Base-by-base conservation (phyloP, 1,140 invertebrate genomes). In the Dryas iulia region DNA sequence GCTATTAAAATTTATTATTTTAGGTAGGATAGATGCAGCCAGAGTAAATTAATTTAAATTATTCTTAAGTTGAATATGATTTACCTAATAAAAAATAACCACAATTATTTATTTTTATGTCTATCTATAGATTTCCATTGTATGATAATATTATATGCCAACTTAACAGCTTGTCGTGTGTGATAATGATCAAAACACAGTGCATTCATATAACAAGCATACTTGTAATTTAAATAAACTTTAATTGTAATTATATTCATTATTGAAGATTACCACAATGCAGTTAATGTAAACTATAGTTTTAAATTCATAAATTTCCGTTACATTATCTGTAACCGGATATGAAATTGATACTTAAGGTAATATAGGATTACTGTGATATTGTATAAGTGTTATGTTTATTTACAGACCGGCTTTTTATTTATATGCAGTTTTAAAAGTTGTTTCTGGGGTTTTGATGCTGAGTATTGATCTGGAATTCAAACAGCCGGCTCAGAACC, bases 381-480 rank as follows among this genome's bases (percentile, higher is more conserved):
- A 39, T 39, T 39, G 7, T 47, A 39, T n/a, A 52, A 66, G n/a
- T 30, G 14, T 59, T 58, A 14, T 21, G 11, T 30, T 59, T 60
- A 25, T 66, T 94, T 84, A 23, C 89, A 96, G 95, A 73, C 96
- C 96, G 14, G 95, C 96, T 18, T 97, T 97, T 87, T 96, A 96
- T 86, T 82, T 97, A 52, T 97, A 97, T 83, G 95, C 95, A 21
- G 93, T 91, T 4, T 79, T 97, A 62, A 96, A 96, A 83, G 87
- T 96, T 0, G 76, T 94, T 4, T 95, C 94, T 14, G 95, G 94
- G 1, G 73, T 94, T 33, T 76, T 96, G 11, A 96, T 96, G 93
- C 82, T 96, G 68, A 93, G 94, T 71, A 95, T 97, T 14, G 95
- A 96, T 84, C 87, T 97, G 68, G 94, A 96, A 84, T 96, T 97